Percentiles rank a stretch among this genome's conserved stretches.
Conservation (phyloP, 2,888 invertebrate genomes). For the Nomada goodeniana region DNA sequence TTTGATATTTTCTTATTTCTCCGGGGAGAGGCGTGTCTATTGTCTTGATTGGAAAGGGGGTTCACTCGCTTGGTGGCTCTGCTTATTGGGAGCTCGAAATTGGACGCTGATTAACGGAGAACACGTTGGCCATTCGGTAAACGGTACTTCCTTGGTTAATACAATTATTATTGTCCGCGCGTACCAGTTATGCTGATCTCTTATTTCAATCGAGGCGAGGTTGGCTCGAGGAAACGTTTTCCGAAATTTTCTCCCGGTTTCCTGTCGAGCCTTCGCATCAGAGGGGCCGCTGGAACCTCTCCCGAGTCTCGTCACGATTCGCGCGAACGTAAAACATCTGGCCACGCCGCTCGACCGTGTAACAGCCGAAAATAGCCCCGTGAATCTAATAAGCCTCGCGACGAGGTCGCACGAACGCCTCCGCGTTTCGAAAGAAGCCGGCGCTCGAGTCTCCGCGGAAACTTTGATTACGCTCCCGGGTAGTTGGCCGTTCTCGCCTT, state of each 20-base stretch:
- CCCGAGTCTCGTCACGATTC: slow-evolving; percentile 33
- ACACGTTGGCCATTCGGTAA: no score
- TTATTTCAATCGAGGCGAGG: neutral
- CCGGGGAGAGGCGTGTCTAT: slow-evolving; percentile 8
- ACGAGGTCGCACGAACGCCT: slow-evolving; percentile 23
- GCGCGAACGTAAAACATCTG: slow-evolving; percentile 50
- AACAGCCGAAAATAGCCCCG: slow-evolving; percentile 53
- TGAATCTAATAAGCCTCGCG: slow-evolving; percentile 45
- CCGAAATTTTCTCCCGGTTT: neutral
- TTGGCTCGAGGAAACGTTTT: neutral
- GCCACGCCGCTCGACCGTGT: slow-evolving; percentile 23
- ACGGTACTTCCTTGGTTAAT: no score
- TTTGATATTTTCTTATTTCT: slow-evolving; percentile 32
- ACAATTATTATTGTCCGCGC: no score
- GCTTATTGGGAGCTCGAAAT: slow-evolving; percentile 1
- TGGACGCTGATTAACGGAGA: neutral
- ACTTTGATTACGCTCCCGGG: slow-evolving; percentile 38
- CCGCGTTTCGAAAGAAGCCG: slow-evolving; percentile 25
- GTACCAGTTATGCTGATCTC: neutral
- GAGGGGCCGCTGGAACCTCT: neutral
- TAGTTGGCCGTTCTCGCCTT: slow-evolving; percentile 2
- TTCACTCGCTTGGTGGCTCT: neutral
- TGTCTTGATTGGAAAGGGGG: neutral
- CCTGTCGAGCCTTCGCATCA: neutral
- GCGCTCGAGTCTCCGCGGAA: slow-evolving; percentile 9